Evolutionary conservation across 1,140 invertebrate species (phyloP).

Genomic region (Neuroterus valhalla): DNA sequence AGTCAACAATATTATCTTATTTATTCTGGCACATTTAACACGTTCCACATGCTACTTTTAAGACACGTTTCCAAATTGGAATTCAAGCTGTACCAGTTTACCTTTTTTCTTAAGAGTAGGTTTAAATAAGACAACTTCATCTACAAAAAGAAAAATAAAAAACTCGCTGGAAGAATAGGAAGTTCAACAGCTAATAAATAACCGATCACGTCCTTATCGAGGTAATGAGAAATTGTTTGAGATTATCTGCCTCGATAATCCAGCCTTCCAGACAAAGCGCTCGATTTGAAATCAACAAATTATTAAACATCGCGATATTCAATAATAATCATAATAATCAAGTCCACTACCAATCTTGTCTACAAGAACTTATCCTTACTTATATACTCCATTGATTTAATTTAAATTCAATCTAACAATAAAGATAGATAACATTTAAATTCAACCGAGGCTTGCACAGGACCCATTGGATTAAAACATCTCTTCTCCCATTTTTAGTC

Average conservation of each 20-base stretch:
- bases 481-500: slow-evolving; percentile 32
- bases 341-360: slow-evolving; percentile 46
- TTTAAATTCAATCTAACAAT: slow-evolving; percentile 62
- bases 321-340: slow-evolving; percentile 54
- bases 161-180: slow-evolving; percentile 15
- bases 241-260: slow-evolving; percentile 21
- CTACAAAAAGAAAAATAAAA: slow-evolving; percentile 16
- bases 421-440: slow-evolving; percentile 63
- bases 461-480: slow-evolving; percentile 64
- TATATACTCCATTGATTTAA: slow-evolving; percentile 50
- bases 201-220: slow-evolving; percentile 34
- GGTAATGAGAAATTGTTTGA: neutral
- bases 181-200: slow-evolving; percentile 27
- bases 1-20: slow-evolving; percentile 18
- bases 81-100: neutral
- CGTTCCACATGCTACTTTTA: slow-evolving; percentile 17
- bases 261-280: slow-evolving; percentile 11
- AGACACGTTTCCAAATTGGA: slow-evolving; percentile 18
- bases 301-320: slow-evolving; percentile 54
- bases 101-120: neutral
- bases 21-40: slow-evolving; percentile 23
- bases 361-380: slow-evolving; percentile 54
- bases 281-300: slow-evolving; percentile 51
- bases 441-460: slow-evolving; percentile 69
- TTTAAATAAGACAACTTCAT: slow-evolving; percentile 15